Base-by-base conservation (phyloP, 2,113 vertebrate species). In the Takifugu flavidus region DNA sequence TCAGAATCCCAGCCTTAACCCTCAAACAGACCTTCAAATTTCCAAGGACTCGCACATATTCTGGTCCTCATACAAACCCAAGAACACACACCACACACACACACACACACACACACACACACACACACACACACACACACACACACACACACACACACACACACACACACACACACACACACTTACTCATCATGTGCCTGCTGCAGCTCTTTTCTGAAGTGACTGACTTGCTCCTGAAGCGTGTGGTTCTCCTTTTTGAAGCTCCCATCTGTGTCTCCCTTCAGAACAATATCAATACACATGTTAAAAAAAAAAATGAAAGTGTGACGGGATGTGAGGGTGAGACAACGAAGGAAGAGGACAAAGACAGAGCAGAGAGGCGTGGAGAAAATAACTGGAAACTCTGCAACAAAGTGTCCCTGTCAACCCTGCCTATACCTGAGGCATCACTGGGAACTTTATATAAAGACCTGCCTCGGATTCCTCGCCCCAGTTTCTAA, bases 151-250 rank as follows among this genome's bases (percentile, higher is more conserved):
- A 54, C 43, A 58, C 58, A 15, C 26, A 52, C 27, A 59, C 11
- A 51, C 61, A 65, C 59, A 54, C 52, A 57, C 25, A 63, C 2
- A 51, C 5, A 4, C 3, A 5, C 5, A 5, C 4, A 4, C 31
- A 26, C 93, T 92, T 87, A 97, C 96, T 96, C 94, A 44, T 91
- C 86, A n/a, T 85, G 59, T 27, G 88, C 86, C 53, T 89, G 80
- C 79, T 91, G 91, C 71, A 92, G 83, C 28, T 95, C 93, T 47
- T 78, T 90, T 53, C 60, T 88, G 70, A 70, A 92, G 75, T 80
- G 85, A 49, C 87, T 88, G 58, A 95, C 89, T 28, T 92, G 85
- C 8, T 83, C 84, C 70, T 84, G 90, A 65, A 95, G 84, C 0
- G 94, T 87, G 58, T 91, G 82, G 54, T 77, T 86, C 13, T 63